Evolutionary conservation across 2,797 vertebrate species (phyloP).

Genomic region (Hoplostethus mediterraneus): DNA sequence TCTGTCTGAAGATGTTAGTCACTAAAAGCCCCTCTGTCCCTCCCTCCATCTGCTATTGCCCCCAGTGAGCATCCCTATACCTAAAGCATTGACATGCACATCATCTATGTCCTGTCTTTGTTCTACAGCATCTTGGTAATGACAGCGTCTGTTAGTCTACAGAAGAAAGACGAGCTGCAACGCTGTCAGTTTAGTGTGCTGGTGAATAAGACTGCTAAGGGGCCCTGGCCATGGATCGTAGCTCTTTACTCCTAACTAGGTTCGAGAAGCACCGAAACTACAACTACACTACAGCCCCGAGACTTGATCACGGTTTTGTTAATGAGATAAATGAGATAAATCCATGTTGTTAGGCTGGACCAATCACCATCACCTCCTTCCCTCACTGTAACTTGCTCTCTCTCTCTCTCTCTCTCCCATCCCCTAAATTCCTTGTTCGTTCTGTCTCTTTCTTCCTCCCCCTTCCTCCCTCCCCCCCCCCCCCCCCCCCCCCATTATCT

Average conservation of each 20-base stretch:
- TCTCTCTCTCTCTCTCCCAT: conserved; percentile 36
- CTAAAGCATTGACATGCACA: conserved; percentile 30
- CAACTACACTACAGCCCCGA: no score
- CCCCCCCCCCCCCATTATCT: conserved; percentile 39
- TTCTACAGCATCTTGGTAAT: conserved; percentile 17
- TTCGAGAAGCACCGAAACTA: no score
- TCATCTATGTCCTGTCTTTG: conserved; percentile 21
- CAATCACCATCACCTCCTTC: conserved; percentile 21
- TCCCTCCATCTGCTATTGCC: no score
- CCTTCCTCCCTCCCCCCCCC: conserved; percentile 11
- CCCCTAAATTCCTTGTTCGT: conserved; percentile 23
- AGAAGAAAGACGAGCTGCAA: background rate
- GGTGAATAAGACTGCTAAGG: no score
- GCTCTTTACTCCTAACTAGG: no score
- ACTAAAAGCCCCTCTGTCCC: conserved; percentile 8
- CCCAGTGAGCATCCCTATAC: background rate
- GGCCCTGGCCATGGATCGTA: no score
- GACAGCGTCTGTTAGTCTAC: conserved; percentile 4
- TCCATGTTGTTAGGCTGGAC: conserved; percentile 10
- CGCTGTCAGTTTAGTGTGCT: no score
- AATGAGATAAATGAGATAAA: conserved; percentile 4
- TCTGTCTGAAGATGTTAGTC: conserved; percentile 62
- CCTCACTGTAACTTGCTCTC: conserved; percentile 12
- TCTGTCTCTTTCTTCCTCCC: conserved; percentile 38
- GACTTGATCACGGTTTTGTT: background rate